Percentiles rank a stretch among this genome's conserved stretches.
Evolutionary conservation across 2,113 vertebrate genomes (phyloP).

Genomic region (Microtus ochrogaster): DNA sequence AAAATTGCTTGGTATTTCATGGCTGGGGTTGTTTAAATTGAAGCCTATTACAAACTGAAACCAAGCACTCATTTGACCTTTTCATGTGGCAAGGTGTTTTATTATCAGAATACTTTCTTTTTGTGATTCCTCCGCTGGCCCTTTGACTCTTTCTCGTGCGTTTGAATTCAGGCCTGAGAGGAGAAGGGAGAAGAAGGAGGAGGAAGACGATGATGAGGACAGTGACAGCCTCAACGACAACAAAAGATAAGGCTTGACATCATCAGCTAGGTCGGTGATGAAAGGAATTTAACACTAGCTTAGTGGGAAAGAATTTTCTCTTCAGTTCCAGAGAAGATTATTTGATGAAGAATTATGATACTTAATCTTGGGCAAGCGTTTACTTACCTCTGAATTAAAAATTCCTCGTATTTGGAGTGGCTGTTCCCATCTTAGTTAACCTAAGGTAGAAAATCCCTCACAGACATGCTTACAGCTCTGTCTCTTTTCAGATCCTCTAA

Average conservation of each 20-base stretch:
- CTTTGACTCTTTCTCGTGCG: conserved; percentile 47
- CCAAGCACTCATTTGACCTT: conserved; percentile 67
- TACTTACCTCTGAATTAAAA: not conserved
- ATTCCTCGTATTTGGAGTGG: not conserved
- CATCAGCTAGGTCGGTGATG: not conserved
- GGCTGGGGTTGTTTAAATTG: conserved; percentile 71
- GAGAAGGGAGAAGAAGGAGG: not conserved
- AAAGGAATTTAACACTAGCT: conserved; percentile 54
- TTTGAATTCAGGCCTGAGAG: conserved; percentile 36
- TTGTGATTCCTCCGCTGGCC: not conserved
- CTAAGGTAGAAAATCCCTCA: not conserved
- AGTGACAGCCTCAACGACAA: not conserved
- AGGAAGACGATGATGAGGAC: rapidly evolving
- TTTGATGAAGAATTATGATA: not conserved
- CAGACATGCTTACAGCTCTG: not conserved
- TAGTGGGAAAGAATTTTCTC: conserved; percentile 46
- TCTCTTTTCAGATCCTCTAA: not conserved
- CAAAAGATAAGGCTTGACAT: conserved; percentile 41
- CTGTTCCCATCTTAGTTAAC: not conserved
- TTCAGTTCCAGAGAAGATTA: not conserved
- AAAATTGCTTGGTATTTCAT: conserved; percentile 75
- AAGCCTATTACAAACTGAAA: conserved; percentile 67
- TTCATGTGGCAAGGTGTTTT: conserved; percentile 64
- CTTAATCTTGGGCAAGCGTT: not conserved
- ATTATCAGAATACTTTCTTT: conserved; percentile 39